Conservation (phyloP, 2,113 vertebrate species). For the Hemiscyllium ocellatum region DNA sequence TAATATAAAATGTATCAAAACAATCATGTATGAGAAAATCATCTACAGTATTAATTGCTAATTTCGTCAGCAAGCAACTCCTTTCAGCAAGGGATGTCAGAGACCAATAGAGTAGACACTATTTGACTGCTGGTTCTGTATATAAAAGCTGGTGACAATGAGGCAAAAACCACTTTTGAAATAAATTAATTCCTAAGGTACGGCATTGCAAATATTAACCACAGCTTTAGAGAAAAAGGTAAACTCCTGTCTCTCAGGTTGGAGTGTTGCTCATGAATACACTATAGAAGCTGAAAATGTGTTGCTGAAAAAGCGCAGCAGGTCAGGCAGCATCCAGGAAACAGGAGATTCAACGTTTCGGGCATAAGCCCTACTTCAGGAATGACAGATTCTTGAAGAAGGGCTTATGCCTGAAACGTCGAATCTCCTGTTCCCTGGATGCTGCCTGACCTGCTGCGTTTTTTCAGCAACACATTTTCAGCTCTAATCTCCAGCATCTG, state of each 20-base stretch:
- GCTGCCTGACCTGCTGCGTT: no score
- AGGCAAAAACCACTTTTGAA: not conserved
- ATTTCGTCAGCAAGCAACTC: not conserved
- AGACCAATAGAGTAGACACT: not conserved
- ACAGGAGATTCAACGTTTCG: no score
- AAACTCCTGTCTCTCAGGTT: not conserved
- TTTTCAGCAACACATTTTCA: no score
- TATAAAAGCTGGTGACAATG: not conserved
- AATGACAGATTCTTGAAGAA: no score
- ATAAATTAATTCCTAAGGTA: not conserved
- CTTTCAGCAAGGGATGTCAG: not conserved
- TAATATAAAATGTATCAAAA: not conserved
- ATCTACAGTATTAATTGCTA: not conserved
- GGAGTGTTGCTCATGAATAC: not conserved
- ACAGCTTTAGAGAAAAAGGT: not conserved
- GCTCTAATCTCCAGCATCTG: no score
- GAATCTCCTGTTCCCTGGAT: no score
- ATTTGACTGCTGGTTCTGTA: not conserved
- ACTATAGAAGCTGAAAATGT: not conserved
- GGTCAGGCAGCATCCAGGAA: no score
- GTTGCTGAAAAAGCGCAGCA: no score
- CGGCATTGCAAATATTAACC: not conserved
- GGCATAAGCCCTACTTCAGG: no score
- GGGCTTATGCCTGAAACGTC: no score
- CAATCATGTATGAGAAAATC: conserved; percentile 1